Evolutionary conservation across 2,888 invertebrate genomes (phyloP).

Genomic region (Neoaliturus tenellus): DNA sequence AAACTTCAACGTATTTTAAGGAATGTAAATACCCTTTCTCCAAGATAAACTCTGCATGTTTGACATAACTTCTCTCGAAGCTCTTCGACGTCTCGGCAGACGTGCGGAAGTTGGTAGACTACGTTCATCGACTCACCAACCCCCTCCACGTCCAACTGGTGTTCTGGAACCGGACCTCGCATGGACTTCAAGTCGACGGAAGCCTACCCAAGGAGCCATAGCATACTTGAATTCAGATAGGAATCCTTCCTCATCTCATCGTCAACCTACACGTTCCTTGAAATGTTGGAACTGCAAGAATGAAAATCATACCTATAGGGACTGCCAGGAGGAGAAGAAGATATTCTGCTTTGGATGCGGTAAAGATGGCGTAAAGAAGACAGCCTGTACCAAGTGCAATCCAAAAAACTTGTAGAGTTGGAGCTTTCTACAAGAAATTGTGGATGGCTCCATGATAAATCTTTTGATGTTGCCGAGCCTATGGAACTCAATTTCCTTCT

Average conservation of each 20-base stretch:
- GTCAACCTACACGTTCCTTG: too few species aligned
- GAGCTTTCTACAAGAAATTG: not conserved
- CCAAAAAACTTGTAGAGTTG: not conserved
- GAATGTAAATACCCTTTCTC: not conserved
- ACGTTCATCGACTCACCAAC: not conserved
- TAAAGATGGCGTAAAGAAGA: not conserved
- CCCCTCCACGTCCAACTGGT: not conserved
- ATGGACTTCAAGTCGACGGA: not conserved
- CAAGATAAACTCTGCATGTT: slow-evolving; percentile 36
- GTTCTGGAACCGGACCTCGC: slow-evolving; percentile 22
- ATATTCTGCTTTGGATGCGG: slow-evolving; percentile 36
- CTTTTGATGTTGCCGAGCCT: not conserved
- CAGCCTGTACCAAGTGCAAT: not conserved
- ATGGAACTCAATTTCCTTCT: not conserved
- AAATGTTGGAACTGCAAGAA: slow-evolving; percentile 18
- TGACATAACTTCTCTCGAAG: not conserved
- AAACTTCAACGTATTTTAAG: not conserved
- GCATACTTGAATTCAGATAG: not conserved
- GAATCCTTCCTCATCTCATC: too few species aligned
- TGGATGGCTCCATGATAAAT: not conserved
- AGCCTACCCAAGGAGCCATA: not conserved
- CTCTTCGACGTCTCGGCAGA: not conserved
- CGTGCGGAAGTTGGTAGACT: not conserved
- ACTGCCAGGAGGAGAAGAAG: slow-evolving; percentile 12
- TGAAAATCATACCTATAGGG: not conserved